Base-by-base conservation (phyloP, 2,113 vertebrate genomes). In the Cariama cristata region DNA sequence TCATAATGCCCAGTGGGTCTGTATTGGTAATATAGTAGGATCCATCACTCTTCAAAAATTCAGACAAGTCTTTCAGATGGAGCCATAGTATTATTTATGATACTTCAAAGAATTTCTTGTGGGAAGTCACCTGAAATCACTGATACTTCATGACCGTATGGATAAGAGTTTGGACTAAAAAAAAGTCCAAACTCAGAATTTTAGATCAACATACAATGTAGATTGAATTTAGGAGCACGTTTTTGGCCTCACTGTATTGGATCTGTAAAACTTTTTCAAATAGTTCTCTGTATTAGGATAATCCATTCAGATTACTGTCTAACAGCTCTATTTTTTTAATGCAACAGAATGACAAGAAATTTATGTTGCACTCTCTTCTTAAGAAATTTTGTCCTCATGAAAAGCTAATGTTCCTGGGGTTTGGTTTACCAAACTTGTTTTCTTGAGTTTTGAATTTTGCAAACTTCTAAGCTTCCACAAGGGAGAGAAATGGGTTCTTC, bases 31-130 rank as follows among this genome's bases (percentile, higher is more conserved):
- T 17, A 10, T 1, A 15, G 52, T 18, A 47, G 47, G 52, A 90
- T 86, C n/a, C n/a, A 90, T 75, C 71, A 75, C 71, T 75, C 24
- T 82, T 75, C 60, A 90, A 85, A 88, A 92, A 58, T 18, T 49
- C 42, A 58, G 63, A 30, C 58, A 63, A 40, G 27, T 53, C 35
- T 69, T 90, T 81, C 60, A 14, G 38, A 15, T 13, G 12, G 17
- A 92, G 9, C n/a, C 23, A 38, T 92, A 59, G 33, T 71, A 33
- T 23, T 75, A 53, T 85, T 85, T 75, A 64, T 75, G 23, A 28
- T 59, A 68, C 23, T 86, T 86, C 63, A 59, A 9, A 28, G 30
- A 67, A 14, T 79, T 75, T 79, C 49, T 83, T 83, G 5, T 30
- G 73, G 14, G 9, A 91, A 11, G 22, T 93, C 18, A 59, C 35